A percentile compares a stretch with the other conserved stretches of the same genome.
Evolutionary conservation across 2,113 vertebrate species (phyloP).

Genomic region (Myotis yumanensis): DNA sequence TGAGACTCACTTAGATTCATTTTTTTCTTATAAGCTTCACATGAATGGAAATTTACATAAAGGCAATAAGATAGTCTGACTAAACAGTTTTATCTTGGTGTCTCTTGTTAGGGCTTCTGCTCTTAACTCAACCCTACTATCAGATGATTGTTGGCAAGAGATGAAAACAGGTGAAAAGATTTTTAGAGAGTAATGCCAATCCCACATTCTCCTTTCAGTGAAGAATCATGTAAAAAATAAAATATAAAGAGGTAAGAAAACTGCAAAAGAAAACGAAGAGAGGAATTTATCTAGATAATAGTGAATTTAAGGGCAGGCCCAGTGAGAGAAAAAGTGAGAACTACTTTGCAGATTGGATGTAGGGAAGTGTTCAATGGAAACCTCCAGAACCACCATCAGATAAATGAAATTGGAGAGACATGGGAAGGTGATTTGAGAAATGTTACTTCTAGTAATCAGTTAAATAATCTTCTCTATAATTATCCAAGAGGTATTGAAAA

Average conservation of each 20-base stretch:
- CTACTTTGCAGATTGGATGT: neutral
- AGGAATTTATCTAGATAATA: neutral
- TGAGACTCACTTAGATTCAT: neutral
- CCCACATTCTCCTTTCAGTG: neutral
- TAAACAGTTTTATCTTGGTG: neutral
- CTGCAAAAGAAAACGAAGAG: neutral
- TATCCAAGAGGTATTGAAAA: neutral
- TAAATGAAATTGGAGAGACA: neutral
- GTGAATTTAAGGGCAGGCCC: neutral
- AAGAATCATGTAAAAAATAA: neutral
- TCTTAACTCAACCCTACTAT: neutral
- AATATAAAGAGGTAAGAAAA: neutral
- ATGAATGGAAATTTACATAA: neutral
- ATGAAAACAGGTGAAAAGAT: neutral
- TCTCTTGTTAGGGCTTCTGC: neutral
- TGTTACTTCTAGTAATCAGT: neutral
- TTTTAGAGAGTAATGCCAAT: neutral
- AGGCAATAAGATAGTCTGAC: neutral
- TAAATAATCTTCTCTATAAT: neutral
- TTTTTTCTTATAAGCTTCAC: neutral
- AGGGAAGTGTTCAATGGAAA: neutral
- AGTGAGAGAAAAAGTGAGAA: neutral
- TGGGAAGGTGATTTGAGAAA: constrained; percentile 1
- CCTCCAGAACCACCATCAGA: neutral
- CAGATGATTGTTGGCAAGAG: neutral